phyloP scores from a whole-genome alignment of 2,113 vertebrate species.

The Myocastor coypus region DNA sequence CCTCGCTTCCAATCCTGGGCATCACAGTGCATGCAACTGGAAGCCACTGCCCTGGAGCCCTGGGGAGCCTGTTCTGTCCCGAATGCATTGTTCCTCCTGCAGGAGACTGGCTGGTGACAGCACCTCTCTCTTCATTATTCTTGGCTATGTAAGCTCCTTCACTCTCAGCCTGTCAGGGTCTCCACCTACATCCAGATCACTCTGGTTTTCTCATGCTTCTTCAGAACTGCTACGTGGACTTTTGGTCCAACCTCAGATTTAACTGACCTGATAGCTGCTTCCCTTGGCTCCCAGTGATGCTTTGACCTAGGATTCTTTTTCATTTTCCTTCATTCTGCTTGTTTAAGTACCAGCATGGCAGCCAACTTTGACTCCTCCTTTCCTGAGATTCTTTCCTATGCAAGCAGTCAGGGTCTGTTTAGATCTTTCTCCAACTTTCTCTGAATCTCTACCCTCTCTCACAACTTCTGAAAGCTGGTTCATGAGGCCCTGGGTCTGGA shows the following conservation, averaged over 20 bases:
- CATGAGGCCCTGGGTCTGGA: neutral
- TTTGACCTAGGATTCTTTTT: neutral
- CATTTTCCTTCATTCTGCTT: neutral
- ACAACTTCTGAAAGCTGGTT: neutral
- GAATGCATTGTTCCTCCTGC: neutral
- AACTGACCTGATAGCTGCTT: neutral
- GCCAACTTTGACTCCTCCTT: neutral
- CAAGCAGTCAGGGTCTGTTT: neutral
- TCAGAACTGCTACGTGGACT: constrained; percentile 23
- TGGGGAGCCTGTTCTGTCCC: neutral
- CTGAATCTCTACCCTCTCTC: neutral
- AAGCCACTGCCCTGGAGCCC: neutral
- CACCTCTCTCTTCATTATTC: neutral
- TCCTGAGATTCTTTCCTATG: neutral
- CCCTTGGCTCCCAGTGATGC: neutral
- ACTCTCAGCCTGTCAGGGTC: neutral
- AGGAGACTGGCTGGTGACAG: neutral
- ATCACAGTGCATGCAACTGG: neutral
- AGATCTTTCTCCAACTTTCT: neutral
- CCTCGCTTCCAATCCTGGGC: neutral
- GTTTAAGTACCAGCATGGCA: neutral
- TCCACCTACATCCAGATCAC: neutral
- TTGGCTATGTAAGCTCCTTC: constrained; percentile 7
- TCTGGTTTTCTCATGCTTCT: neutral
- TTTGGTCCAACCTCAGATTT: neutral